Evolutionary conservation across 2,113 vertebrate genomes (phyloP).

Genomic region (Geococcyx californianus): DNA sequence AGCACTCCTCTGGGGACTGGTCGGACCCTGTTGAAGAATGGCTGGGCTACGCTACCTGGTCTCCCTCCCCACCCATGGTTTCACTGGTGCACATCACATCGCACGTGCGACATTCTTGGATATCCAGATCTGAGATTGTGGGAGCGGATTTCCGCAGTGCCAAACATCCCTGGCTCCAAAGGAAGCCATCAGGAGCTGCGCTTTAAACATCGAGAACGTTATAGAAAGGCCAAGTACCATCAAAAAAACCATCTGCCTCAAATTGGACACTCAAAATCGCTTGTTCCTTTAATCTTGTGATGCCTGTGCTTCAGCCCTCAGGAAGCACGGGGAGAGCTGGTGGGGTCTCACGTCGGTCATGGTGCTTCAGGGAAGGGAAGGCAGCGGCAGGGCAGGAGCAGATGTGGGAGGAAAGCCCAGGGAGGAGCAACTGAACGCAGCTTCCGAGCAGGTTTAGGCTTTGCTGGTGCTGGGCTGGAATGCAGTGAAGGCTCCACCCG

Average conservation of each 20-base stretch:
- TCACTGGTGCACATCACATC: too few species aligned
- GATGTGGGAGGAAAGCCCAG: not conserved
- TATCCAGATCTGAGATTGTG: not conserved
- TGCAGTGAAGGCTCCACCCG: accelerated
- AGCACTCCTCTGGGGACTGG: accelerated
- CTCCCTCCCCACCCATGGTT: accelerated
- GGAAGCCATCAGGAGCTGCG: not conserved
- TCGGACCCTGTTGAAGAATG: not conserved
- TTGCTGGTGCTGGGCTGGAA: not conserved
- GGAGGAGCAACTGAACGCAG: not conserved
- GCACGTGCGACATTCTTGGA: accelerated
- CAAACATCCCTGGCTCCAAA: not conserved
- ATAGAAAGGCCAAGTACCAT: not conserved
- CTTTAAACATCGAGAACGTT: not conserved
- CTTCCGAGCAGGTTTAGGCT: not conserved
- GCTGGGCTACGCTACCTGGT: not conserved
- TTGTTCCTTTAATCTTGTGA: not conserved
- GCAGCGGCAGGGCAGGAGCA: not conserved
- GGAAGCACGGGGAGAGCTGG: not conserved
- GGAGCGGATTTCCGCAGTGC: not conserved
- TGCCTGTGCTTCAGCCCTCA: accelerated
- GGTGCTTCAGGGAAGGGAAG: not conserved
- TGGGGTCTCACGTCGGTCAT: not conserved
- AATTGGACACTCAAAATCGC: not conserved
- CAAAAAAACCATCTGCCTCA: not conserved